phyloP scores from a whole-genome alignment of 2,888 invertebrate genomes.

The Cheilosia vernalis region DNA sequence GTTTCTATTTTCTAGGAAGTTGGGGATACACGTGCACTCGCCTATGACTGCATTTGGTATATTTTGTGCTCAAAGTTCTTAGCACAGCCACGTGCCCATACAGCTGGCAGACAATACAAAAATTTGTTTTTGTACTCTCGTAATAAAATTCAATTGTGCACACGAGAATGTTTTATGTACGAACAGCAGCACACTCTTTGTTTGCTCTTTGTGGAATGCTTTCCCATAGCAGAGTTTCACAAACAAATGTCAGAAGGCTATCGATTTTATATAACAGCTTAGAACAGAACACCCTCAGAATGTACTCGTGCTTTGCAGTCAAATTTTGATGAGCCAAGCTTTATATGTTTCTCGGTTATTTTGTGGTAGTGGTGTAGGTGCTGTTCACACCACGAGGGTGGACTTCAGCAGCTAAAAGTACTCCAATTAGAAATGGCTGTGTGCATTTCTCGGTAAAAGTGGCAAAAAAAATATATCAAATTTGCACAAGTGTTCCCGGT shows the following conservation, averaged over 20 bases:
- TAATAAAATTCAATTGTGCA: not conserved
- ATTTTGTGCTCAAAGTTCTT: conserved; percentile 27
- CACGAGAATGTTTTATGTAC: not conserved
- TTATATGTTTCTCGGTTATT: conserved; percentile 18
- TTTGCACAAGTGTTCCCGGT: conserved; percentile 4
- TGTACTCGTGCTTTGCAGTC: not conserved
- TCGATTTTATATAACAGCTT: conserved; percentile 35
- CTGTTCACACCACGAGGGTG: not conserved
- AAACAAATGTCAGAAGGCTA: conserved; percentile 51
- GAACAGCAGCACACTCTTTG: not conserved
- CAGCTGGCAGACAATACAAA: conserved; percentile 9
- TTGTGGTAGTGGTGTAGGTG: not conserved
- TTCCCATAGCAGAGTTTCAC: conserved; percentile 24
- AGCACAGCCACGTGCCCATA: conserved; percentile 28
- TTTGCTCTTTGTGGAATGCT: conserved; percentile 17
- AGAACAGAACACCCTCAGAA: conserved; percentile 1
- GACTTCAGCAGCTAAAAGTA: not conserved
- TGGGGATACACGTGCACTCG: conserved; percentile 19
- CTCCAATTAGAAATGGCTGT: not conserved
- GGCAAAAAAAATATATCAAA: conserved; percentile 8
- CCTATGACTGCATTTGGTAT: conserved; percentile 23
- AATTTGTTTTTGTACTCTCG: conserved; percentile 6
- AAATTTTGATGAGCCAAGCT: conserved; percentile 32
- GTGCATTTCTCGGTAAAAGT: not conserved
- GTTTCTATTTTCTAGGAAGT: not conserved